phyloP scores from a whole-genome alignment of 2,797 vertebrate species.

The Labeo calbasu region DNA sequence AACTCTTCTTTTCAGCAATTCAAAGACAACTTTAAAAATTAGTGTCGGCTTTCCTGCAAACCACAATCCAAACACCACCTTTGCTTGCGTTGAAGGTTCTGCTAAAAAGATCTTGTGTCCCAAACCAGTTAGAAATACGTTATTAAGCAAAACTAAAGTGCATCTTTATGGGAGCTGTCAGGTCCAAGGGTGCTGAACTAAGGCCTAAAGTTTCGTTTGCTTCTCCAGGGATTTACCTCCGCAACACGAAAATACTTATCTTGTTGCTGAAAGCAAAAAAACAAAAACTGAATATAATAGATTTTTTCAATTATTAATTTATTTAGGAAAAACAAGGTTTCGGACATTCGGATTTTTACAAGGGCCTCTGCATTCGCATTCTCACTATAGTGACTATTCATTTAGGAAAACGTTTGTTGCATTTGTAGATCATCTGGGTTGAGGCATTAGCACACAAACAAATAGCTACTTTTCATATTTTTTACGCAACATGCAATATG shows the following conservation, averaged over 20 bases:
- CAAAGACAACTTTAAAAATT: background rate
- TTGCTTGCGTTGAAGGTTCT: background rate
- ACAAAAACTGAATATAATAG: background rate
- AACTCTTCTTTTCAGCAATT: background rate
- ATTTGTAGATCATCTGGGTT: background rate
- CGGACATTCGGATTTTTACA: background rate
- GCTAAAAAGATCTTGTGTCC: background rate
- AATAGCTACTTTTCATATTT: background rate
- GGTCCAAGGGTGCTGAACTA: slow-evolving; percentile 9
- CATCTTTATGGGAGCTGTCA: background rate
- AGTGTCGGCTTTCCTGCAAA: background rate
- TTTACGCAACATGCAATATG: background rate
- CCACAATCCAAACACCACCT: background rate
- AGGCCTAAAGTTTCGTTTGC: background rate
- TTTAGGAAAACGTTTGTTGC: background rate
- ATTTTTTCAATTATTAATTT: no score
- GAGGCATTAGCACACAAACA: background rate
- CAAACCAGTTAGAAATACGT: background rate
- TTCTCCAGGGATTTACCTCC: background rate
- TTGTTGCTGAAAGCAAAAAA: background rate
- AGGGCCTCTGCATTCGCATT: background rate
- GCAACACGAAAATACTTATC: background rate
- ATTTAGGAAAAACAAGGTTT: no score
- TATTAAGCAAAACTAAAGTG: background rate
- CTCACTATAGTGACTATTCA: background rate